phyloP scores from a whole-genome alignment of 2,113 vertebrate species.

The Galbula dea region DNA sequence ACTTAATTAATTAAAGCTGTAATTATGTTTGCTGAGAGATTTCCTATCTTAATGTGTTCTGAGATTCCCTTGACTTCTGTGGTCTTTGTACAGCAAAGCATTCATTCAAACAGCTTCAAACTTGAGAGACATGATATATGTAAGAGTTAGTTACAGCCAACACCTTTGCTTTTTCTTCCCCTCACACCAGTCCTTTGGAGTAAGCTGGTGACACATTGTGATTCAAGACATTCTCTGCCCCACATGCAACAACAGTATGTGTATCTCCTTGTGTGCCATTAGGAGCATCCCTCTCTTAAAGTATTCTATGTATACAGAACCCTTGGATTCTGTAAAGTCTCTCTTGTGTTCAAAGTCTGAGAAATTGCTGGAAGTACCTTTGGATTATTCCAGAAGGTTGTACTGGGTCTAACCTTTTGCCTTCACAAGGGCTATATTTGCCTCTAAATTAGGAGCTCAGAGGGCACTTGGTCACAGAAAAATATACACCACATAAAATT shows the following conservation, averaged over 20 bases:
- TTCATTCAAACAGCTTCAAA: neutral
- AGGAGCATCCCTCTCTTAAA: neutral
- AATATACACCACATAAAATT: neutral
- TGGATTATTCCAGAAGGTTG: neutral
- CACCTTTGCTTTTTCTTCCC: neutral
- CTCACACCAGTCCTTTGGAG: neutral
- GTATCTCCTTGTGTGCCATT: neutral
- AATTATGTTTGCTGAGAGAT: neutral
- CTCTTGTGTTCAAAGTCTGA: neutral
- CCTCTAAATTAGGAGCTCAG: neutral
- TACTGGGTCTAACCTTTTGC: neutral
- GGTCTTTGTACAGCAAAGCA: neutral
- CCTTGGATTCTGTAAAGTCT: neutral
- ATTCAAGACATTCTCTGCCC: neutral
- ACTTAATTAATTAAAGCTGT: constrained; percentile 10
- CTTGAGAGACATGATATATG: neutral
- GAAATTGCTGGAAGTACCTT: neutral
- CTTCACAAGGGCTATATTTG: neutral
- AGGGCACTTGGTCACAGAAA: neutral
- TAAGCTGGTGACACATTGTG: neutral
- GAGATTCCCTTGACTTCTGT: neutral
- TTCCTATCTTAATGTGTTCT: neutral
- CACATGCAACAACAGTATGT: neutral
- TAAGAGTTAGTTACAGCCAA: neutral
- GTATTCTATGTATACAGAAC: neutral